Conservation (phyloP, 1,140 invertebrate species). For the Leptinotarsa undecemlineata region DNA sequence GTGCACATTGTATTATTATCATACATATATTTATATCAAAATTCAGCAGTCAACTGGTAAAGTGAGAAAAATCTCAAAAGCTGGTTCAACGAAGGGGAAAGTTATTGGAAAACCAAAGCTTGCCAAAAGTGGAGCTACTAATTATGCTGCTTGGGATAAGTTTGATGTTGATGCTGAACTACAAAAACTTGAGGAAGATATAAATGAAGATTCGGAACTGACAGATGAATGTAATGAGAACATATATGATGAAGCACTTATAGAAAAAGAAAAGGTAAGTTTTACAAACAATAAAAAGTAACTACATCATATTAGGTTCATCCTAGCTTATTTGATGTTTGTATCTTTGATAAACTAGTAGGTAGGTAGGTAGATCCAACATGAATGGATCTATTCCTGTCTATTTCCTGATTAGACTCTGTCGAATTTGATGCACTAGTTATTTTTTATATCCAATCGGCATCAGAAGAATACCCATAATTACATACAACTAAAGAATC, state of each 20-base stretch:
- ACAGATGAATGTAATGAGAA: constrained; percentile 56
- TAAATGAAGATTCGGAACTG: constrained; percentile 58
- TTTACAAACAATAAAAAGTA: not conserved
- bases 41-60: not conserved
- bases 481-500: too few species aligned
- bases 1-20: too few species aligned
- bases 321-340: too few species aligned
- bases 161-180: constrained; percentile 80
- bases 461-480: too few species aligned
- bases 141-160: constrained; percentile 79
- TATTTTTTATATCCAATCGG: too few species aligned
- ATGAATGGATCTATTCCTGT: too few species aligned
- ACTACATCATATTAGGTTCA: too few species aligned
- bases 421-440: too few species aligned
- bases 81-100: constrained; percentile 50
- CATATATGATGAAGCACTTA: constrained; percentile 59
- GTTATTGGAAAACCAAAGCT: constrained; percentile 51
- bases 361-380: too few species aligned
- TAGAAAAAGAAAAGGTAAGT: constrained; percentile 65
- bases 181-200: constrained; percentile 67
- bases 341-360: too few species aligned
- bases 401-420: too few species aligned
- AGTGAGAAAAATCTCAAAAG: constrained; percentile 48
- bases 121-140: constrained; percentile 59
- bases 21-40: too few species aligned